Conservation (phyloP, 2,113 vertebrate species). For the Brachypodius melanocephalos region DNA sequence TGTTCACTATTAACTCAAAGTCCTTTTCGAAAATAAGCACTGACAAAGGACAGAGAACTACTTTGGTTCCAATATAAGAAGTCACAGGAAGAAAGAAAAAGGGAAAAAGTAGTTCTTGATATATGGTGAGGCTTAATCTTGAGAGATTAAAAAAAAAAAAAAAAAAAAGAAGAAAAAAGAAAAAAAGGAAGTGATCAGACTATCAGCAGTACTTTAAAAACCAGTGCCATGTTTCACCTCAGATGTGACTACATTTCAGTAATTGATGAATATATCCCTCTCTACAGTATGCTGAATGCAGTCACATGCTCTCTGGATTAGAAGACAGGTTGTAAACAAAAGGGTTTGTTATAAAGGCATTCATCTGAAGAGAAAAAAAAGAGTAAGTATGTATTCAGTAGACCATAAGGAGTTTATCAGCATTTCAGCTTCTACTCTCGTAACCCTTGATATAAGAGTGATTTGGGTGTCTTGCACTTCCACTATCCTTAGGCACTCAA, state of each 20-base stretch:
- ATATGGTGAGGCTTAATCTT: neutral
- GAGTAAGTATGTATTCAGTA: neutral
- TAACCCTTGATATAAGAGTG: neutral
- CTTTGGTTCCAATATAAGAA: neutral
- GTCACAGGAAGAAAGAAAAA: neutral
- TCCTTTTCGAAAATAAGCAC: neutral
- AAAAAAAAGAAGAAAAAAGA: no score
- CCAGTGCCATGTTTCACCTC: neutral
- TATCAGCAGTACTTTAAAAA: neutral
- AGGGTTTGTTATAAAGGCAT: neutral
- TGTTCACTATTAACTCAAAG: neutral
- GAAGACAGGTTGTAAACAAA: constrained; percentile 20
- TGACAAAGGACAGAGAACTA: neutral
- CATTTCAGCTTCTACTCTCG: neutral
- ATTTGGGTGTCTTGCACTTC: neutral
- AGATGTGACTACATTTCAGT: neutral
- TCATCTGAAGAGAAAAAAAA: neutral
- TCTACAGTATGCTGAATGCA: neutral
- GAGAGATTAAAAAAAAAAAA: neutral
- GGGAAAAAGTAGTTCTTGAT: neutral
- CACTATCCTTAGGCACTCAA: neutral
- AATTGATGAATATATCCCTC: neutral
- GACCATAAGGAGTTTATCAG: neutral
- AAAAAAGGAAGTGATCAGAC: neutral
- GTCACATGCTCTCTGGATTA: neutral